Evolutionary conservation across 1,140 invertebrate species (phyloP).

Genomic region (Phortica variegata): DNA sequence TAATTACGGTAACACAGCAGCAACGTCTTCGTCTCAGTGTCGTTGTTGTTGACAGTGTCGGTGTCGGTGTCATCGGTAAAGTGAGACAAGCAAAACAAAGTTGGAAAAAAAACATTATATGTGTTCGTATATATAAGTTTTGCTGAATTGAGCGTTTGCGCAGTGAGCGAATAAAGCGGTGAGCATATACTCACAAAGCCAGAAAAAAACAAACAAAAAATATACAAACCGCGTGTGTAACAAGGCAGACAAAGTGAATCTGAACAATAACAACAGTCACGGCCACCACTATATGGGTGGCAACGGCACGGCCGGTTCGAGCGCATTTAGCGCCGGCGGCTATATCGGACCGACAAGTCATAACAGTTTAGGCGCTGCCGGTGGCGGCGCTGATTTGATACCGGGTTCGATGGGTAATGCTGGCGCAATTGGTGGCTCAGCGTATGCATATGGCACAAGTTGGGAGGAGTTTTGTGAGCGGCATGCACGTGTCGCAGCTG

Average conservation of each 20-base stretch:
- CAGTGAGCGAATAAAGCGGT: no score
- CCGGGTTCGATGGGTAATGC: constrained; percentile 40
- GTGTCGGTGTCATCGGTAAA: no score
- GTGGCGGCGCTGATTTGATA: constrained; percentile 43
- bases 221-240: no score
- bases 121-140: no score
- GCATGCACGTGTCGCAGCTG: constrained; percentile 78
- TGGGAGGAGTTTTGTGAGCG: constrained; percentile 87
- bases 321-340: constrained; percentile 46
- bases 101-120: no score
- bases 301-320: constrained; percentile 39
- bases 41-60: no score
- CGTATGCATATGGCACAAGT: constrained; percentile 56
- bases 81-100: no score
- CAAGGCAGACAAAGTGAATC: constrained; percentile 44
- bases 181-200: no score
- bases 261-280: constrained; percentile 16
- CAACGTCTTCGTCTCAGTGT: no score
- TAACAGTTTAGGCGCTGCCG: constrained; percentile 26
- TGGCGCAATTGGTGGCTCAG: constrained; percentile 21
- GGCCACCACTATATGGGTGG: constrained; percentile 35
- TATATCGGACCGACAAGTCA: constrained; percentile 42
- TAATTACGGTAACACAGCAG: no score
- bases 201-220: no score
- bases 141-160: no score